Percentiles rank a stretch among this genome's conserved stretches.
phyloP scores from a whole-genome alignment of 2,888 invertebrate species.

The Lysandra coridon region DNA sequence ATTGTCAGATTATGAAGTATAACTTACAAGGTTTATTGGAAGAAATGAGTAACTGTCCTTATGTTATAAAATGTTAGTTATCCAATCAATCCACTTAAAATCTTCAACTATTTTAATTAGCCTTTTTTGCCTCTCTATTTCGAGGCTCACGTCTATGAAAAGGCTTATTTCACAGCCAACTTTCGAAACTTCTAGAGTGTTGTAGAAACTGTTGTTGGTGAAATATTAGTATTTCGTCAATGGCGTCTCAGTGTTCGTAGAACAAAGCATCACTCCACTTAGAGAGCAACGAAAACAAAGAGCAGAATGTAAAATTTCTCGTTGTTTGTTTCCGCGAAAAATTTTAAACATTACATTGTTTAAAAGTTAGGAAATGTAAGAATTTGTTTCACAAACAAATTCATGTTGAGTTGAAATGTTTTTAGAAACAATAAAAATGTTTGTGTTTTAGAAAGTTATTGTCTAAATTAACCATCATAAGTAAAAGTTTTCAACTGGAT shows the following conservation, averaged over 20 bases:
- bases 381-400: slow-evolving; percentile 3
- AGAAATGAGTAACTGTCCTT: no score
- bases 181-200: not conserved
- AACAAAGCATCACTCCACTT: slow-evolving; percentile 28
- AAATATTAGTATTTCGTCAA: slow-evolving; percentile 28
- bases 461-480: no score
- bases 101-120: no score
- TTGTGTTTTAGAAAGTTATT: not conserved
- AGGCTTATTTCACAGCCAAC: not conserved
- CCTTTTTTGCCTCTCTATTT: not conserved
- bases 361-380: not conserved
- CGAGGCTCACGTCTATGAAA: not conserved
- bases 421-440: not conserved
- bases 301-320: slow-evolving; percentile 6
- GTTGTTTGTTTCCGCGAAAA: slow-evolving; percentile 1
- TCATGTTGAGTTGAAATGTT: not conserved
- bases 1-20: no score
- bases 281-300: slow-evolving; percentile 14
- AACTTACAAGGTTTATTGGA: no score
- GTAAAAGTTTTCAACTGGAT: no score
- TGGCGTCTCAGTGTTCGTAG: slow-evolving; percentile 17
- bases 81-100: no score
- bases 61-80: no score
- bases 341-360: slow-evolving; percentile 14
- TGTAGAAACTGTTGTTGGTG: slow-evolving; percentile 17